Percentiles rank a stretch among this genome's conserved stretches.
Conservation (phyloP, 1,140 invertebrate species). For the Lucilia sericata region DNA sequence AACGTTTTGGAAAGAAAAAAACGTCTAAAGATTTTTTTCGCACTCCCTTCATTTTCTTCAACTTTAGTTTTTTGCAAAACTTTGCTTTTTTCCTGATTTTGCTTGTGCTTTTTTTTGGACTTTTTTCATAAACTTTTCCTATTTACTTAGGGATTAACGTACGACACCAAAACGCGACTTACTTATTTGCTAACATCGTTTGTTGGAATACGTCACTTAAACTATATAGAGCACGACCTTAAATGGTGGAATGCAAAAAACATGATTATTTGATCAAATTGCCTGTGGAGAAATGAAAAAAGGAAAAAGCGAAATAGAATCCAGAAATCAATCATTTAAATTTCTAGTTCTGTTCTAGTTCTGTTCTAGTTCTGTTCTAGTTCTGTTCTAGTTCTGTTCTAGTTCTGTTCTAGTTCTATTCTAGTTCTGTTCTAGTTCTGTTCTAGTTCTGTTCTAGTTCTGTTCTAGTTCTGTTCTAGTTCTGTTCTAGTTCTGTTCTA, state of each 20-base stretch:
- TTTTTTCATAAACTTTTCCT: not conserved
- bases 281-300: no score
- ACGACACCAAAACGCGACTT: constrained; percentile 11
- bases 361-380: no score
- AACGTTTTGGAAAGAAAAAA: not conserved
- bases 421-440: no score
- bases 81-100: not conserved
- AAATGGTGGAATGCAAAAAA: not conserved
- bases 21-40: constrained; percentile 1
- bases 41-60: not conserved
- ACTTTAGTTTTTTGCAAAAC: not conserved
- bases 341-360: no score
- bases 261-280: not conserved
- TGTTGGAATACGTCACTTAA: not conserved
- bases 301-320: no score
- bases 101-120: not conserved
- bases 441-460: no score
- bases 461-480: no score
- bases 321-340: no score
- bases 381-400: no score
- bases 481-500: no score
- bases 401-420: no score
- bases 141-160: constrained; percentile 24
- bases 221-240: not conserved
- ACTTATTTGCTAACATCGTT: constrained; percentile 4